Conservation (phyloP, 2,797 vertebrate genomes). For the Scleropages formosus region DNA sequence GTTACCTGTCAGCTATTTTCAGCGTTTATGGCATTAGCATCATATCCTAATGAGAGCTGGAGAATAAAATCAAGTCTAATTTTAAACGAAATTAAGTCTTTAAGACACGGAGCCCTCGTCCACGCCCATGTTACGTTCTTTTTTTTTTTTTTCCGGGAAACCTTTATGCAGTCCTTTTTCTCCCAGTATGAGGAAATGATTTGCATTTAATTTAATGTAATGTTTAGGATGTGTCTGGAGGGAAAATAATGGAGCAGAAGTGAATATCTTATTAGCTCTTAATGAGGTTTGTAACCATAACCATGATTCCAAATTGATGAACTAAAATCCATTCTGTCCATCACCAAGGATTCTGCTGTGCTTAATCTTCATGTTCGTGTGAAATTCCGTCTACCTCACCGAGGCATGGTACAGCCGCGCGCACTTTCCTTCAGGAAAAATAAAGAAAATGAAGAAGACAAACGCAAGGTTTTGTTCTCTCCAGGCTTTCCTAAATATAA, state of each 20-base stretch:
- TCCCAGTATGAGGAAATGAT: slow-evolving; percentile 31
- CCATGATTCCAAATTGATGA: slow-evolving; percentile 42
- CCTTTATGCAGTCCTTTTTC: slow-evolving; percentile 23
- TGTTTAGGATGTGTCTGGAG: slow-evolving; percentile 47
- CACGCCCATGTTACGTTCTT: background rate
- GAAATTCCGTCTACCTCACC: background rate
- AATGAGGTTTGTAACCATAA: slow-evolving; percentile 47
- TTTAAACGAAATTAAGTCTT: slow-evolving; percentile 36
- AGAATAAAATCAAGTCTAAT: slow-evolving; percentile 36
- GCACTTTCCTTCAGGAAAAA: too few species aligned
- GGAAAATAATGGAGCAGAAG: slow-evolving; percentile 49
- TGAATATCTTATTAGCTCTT: slow-evolving; percentile 55
- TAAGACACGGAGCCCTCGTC: slow-evolving; percentile 37
- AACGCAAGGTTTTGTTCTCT: background rate
- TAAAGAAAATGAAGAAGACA: slow-evolving; percentile 36
- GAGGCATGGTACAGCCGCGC: background rate
- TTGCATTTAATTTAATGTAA: slow-evolving; percentile 36
- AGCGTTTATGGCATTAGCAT: slow-evolving; percentile 46
- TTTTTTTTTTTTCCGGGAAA: slow-evolving; percentile 27
- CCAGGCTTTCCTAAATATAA: background rate
- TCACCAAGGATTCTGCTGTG: slow-evolving; percentile 34
- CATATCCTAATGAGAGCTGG: slow-evolving; percentile 50
- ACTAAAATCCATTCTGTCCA: slow-evolving; percentile 32
- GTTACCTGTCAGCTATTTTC: slow-evolving; percentile 56
- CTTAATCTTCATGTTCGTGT: background rate